Conservation (phyloP, 2,888 invertebrate genomes). For the Lymantria dispar region DNA sequence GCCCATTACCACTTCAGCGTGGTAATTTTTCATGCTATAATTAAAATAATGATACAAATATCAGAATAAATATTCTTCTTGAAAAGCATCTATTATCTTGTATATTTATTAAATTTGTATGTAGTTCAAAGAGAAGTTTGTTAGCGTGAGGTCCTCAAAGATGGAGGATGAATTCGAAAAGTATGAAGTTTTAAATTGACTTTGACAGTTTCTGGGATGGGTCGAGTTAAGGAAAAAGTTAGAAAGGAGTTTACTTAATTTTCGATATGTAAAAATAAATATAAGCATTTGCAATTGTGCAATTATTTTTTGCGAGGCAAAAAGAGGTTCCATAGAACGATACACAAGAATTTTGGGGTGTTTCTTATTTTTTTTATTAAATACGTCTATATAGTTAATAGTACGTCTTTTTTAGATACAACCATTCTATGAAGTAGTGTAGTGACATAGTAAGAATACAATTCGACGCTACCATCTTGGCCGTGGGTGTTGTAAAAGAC, state of each 20-base stretch:
- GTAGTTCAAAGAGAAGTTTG: conserved; percentile 11
- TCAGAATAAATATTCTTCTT: too few species aligned
- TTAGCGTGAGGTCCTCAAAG: not conserved
- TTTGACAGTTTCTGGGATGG: conserved; percentile 6
- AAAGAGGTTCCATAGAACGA: not conserved
- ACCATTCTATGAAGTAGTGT: too few species aligned
- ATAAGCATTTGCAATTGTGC: not conserved
- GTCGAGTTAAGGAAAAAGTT: not conserved
- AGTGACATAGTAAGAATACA: too few species aligned
- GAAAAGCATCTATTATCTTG: not conserved
- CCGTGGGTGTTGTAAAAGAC: too few species aligned
- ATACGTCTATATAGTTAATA: too few species aligned
- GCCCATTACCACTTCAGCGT: too few species aligned
- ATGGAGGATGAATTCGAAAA: conserved; percentile 12
- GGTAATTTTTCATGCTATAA: too few species aligned
- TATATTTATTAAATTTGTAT: not conserved
- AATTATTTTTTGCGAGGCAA: not conserved
- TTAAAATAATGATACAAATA: too few species aligned
- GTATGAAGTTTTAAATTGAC: conserved; percentile 1
- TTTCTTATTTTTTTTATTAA: too few species aligned
- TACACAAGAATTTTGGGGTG: too few species aligned
- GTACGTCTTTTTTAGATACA: too few species aligned
- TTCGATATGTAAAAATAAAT: not conserved
- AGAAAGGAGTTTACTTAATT: not conserved
- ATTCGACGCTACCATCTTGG: too few species aligned